phyloP scores from a whole-genome alignment of 2,797 vertebrate genomes.

The Ataeniobius toweri region DNA sequence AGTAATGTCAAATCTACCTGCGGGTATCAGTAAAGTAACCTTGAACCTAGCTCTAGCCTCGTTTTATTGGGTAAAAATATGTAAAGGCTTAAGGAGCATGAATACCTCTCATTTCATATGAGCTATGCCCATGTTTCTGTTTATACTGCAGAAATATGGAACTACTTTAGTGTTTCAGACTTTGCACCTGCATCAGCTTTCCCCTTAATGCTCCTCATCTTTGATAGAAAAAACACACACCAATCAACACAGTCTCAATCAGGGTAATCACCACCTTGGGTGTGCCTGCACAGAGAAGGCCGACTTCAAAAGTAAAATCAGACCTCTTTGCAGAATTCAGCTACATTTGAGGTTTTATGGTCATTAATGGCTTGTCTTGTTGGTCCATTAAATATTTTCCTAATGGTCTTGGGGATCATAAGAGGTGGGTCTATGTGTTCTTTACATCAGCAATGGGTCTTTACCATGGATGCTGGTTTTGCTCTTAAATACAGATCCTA shows the following conservation, averaged over 20 bases:
- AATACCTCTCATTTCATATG: too few relatives aligned
- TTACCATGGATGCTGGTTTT: neutral
- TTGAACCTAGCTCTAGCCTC: too few relatives aligned
- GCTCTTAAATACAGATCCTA: neutral
- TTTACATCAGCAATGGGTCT: neutral
- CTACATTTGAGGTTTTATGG: neutral
- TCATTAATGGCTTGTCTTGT: neutral
- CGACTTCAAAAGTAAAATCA: constrained; percentile 4
- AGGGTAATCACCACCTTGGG: neutral
- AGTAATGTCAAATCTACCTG: too few relatives aligned
- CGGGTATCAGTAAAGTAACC: too few relatives aligned
- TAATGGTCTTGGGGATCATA: neutral
- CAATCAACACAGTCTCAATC: too few relatives aligned
- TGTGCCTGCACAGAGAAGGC: neutral
- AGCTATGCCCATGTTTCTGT: too few relatives aligned
- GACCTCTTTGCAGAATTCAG: neutral
- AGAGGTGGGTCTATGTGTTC: neutral
- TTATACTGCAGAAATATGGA: too few relatives aligned
- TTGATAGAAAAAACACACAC: neutral
- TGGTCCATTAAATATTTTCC: neutral
- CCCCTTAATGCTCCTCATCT: neutral
- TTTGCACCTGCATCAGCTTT: too few relatives aligned
- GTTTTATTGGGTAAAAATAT: too few relatives aligned
- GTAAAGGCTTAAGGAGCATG: too few relatives aligned
- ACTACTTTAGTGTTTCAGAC: too few relatives aligned